Conservation (phyloP, 1,140 invertebrate genomes). For the Diabrotica undecimpunctata region DNA sequence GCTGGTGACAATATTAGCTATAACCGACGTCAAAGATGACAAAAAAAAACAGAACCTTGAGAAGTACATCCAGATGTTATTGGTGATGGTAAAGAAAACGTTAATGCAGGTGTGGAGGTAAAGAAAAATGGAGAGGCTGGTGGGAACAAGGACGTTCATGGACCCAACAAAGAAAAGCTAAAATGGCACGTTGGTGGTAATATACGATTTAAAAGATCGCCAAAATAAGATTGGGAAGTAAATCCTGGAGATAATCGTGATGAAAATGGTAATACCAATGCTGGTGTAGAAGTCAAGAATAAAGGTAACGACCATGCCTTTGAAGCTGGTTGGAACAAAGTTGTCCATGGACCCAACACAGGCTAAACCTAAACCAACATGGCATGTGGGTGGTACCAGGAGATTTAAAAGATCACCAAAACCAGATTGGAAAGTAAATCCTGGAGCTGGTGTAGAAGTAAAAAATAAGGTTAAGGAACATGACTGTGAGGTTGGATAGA, state of each 20-base stretch:
- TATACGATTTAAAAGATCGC: constrained; percentile 10
- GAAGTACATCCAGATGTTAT: neutral
- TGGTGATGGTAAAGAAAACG: neutral
- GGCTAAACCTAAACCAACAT: constrained; percentile 24
- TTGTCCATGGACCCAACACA: constrained; percentile 23
- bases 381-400: constrained; percentile 28
- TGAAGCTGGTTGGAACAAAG: constrained; percentile 25
- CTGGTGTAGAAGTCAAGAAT: constrained; percentile 15
- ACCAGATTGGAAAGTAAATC: constrained; percentile 23
- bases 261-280: constrained; percentile 23
- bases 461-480: constrained; percentile 24
- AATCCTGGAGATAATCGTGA: constrained; percentile 22
- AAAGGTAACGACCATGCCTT: constrained; percentile 27
- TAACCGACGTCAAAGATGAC: neutral
- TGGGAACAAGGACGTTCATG: constrained; percentile 22
- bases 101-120: neutral
- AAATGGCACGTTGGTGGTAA: constrained; percentile 30
- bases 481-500: constrained; percentile 25
- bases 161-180: constrained; percentile 24
- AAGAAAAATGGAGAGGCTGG: constrained; percentile 12
- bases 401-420: constrained; percentile 8
- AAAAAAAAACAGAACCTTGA: neutral
- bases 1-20: neutral
- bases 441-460: constrained; percentile 16
- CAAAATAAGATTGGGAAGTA: constrained; percentile 20